Base-by-base conservation (phyloP, 1,140 invertebrate genomes). In the Ridgeia piscesae region DNA sequence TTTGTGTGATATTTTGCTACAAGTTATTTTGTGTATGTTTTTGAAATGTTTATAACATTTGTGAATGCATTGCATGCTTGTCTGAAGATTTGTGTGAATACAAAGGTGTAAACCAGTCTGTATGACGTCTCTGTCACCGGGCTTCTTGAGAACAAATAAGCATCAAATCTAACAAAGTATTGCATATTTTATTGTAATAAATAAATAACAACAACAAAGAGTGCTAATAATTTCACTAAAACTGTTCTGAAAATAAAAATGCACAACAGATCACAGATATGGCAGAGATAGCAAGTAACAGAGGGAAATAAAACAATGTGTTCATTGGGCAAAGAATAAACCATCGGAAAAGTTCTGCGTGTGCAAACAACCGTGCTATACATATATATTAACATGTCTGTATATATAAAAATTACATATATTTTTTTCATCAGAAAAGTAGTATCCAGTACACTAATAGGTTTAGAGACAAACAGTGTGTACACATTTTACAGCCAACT, bases 161-260 rank as follows among this genome's bases (percentile, higher is more conserved):
- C 58, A 77, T 9, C 0, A 4, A 77, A 31, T 77, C 58, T 77
- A 77, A 77, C 48, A 50, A 77, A 77, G 2, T 77, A 77, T 42
- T 77, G 58, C 58, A 77, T 77, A 77, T 77, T 77, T 77, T 77
- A 77, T 77, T 77, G 58, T 77, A 77, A 77, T 77, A 77, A 77
- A 77, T 77, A 77, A 50, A 11, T 11, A 50, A 50, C 48, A 50
- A 77, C 58, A 77, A 77, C 58, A 77, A 77, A 77, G 8, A 77
- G 58, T 77, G 58, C 14, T 77, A 77, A 21, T 77, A 77, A 21
- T 17, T 77, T 77, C 58, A 77, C 14, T 31, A 77, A 14, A 0
- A 77, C 58, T 77, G 27, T 77, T 77, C 27, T 4, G 58, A 21
- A 77, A 77, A 77, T 31, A 77, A 77, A 27, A 77, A 77, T n/a